Evolutionary conservation across 1,140 invertebrate species (phyloP).

Genomic region (Achatina immaculata): DNA sequence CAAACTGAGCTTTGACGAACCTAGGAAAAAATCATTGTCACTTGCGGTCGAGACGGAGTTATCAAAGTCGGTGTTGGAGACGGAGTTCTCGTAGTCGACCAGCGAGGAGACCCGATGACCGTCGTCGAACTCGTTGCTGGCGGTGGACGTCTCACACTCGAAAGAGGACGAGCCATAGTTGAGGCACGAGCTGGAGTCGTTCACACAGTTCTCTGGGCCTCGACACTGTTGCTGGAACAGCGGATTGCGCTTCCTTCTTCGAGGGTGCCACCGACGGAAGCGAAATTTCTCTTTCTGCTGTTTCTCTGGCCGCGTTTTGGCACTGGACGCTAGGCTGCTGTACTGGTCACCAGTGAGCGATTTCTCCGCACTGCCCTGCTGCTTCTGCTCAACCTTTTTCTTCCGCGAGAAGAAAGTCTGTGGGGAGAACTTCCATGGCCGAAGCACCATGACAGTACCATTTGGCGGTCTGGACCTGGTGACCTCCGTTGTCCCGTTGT

Average conservation of each 20-base stretch:
- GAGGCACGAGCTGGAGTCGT: slow-evolving; percentile 12
- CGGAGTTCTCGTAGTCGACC: slow-evolving; percentile 2
- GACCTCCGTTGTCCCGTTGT: slow-evolving; percentile 17
- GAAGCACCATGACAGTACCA: slow-evolving; percentile 31
- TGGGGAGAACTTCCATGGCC: slow-evolving; percentile 33
- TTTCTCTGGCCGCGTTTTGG: background rate
- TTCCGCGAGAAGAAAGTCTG: slow-evolving; percentile 29
- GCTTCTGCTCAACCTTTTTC: background rate
- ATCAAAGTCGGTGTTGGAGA: background rate
- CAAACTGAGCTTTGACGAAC: slow-evolving; percentile 27
- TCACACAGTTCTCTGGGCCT: background rate
- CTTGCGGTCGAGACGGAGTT: background rate
- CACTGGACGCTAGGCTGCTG: background rate
- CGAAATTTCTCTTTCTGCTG: slow-evolving; percentile 8
- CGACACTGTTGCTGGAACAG: slow-evolving; percentile 2
- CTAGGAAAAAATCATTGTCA: slow-evolving; percentile 31
- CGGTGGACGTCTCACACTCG: background rate
- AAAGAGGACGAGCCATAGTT: slow-evolving; percentile 19
- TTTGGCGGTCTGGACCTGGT: background rate
- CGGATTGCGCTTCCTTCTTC: slow-evolving; percentile 4
- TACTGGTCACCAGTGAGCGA: background rate
- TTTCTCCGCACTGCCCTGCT: background rate
- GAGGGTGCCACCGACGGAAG: slow-evolving; percentile 5
- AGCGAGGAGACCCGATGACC: background rate
- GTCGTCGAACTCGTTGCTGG: slow-evolving; percentile 28